Evolutionary conservation across 2,888 invertebrate species (phyloP).

Genomic region (Lathronympha strigana): DNA sequence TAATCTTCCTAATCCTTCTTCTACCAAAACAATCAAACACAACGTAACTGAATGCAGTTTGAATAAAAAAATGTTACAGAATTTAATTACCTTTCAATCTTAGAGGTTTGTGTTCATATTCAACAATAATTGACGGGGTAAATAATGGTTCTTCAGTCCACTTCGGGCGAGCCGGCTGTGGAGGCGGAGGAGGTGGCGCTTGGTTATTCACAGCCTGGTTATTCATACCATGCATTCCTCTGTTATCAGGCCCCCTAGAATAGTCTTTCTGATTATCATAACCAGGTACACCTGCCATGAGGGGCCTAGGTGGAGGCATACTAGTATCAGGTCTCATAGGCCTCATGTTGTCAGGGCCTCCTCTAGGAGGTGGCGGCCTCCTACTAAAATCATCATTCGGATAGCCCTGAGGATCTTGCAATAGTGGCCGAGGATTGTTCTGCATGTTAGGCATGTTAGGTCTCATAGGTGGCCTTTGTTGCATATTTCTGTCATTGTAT

Average conservation of each 20-base stretch:
- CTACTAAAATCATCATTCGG: conserved; percentile 13
- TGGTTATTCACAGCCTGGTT: conserved; percentile 25
- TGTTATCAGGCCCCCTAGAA: conserved; percentile 46
- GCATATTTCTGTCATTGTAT: conserved; percentile 54
- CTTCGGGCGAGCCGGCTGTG: conserved; percentile 52
- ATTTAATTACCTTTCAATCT: conserved; percentile 79
- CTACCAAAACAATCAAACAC: conserved; percentile 3
- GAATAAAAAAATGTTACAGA: conserved; percentile 30
- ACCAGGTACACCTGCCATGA: conserved; percentile 50
- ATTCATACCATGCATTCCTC: conserved; percentile 21
- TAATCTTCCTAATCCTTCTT: conserved; percentile 6
- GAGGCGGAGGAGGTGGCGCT: conserved; percentile 41
- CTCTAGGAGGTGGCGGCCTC: conserved; percentile 37
- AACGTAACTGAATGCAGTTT: not conserved
- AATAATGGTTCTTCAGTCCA: conserved; percentile 80
- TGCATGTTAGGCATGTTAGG: conserved; percentile 45
- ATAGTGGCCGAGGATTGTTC: conserved; percentile 13
- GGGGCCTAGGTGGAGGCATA: conserved; percentile 49
- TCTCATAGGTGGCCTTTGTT: conserved; percentile 43
- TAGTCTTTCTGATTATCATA: conserved; percentile 51
- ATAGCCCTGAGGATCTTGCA: conserved; percentile 47
- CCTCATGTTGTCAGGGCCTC: conserved; percentile 44
- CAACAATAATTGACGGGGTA: conserved; percentile 85
- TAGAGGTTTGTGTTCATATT: conserved; percentile 88
- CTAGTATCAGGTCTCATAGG: conserved; percentile 50